Conservation (phyloP, 2,888 invertebrate species). For the Helobdella robusta region DNA sequence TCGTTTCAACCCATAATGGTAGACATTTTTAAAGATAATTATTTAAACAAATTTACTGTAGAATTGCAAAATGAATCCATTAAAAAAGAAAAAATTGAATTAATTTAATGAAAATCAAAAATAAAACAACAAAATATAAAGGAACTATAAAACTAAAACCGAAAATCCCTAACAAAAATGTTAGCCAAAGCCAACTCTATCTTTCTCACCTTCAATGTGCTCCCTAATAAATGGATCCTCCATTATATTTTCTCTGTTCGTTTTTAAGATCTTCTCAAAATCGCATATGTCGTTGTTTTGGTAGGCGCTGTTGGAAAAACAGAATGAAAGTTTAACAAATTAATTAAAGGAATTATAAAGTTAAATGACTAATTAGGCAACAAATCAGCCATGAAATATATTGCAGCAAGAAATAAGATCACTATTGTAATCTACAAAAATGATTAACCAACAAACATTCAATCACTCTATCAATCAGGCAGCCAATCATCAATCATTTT, state of each 20-base stretch:
- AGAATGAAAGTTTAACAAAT: neutral
- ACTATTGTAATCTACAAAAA: too few species aligned
- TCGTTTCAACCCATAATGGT: too few species aligned
- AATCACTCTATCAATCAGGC: neutral
- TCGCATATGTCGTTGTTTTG: slow-evolving; percentile 97
- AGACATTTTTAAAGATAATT: too few species aligned
- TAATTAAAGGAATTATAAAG: neutral
- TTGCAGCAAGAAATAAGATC: neutral
- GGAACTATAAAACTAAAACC: too few species aligned
- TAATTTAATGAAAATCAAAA: neutral
- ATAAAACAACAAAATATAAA: neutral
- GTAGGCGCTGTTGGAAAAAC: slow-evolving; percentile 62
- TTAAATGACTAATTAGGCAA: too few species aligned
- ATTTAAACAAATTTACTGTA: too few species aligned
- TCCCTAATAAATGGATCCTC: slow-evolving; percentile 97
- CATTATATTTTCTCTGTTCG: slow-evolving; percentile 91
- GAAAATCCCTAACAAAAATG: too few species aligned
- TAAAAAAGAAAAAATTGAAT: neutral
- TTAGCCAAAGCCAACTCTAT: neutral
- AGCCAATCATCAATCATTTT: too few species aligned
- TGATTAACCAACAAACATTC: neutral
- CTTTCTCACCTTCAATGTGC: slow-evolving; percentile 72
- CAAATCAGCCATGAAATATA: neutral
- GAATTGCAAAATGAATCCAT: too few species aligned
- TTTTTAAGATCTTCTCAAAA: slow-evolving; percentile 88